Base-by-base conservation (phyloP, 2,888 invertebrate species). In the Stegana nigrithorax region DNA sequence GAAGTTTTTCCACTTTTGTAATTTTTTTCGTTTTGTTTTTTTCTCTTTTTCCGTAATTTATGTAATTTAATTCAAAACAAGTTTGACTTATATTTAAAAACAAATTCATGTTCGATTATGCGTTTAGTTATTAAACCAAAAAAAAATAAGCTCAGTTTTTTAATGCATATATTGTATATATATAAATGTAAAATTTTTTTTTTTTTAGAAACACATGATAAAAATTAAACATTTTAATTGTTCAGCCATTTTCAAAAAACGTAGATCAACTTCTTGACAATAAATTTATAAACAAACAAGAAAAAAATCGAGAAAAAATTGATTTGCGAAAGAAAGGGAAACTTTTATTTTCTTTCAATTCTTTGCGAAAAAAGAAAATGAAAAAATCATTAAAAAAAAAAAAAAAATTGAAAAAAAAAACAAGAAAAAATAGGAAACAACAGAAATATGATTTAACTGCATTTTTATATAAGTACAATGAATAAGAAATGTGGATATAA, bases 201-300 rank as follows among this genome's bases (percentile, higher is more conserved):
- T 25, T 23, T 58, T 36, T 51, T 58, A 14, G 19, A 53, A 42
- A 64, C 69, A 62, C 65, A 51, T 65, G 60, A 71, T 66, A 59
- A 68, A 66, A 63, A 63, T 64, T 65, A 71, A 68, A 72, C 71
- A 65, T 63, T 68, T 63, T 72, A 71, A 72, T 82, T 89, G 90
- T 89, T 88, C 90, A 91, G 91, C 91, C 91, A 91, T 91, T 91
- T 92, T 92, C 91, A 91, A 92, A 91, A 92, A 93, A 93, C 93
- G 93, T 93, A 92, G 93, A 93, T 94, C 93, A 94, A 94, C 93
- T 94, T 93, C 93, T 93, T 93, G 92, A 93, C 80, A 83, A 84
- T 83, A 83, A 67, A 39, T 59, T 53, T 50, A 66, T 63, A 53
- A 65, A 65, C 14, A 59, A 53, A 25, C 26, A 55, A 67, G 66